phyloP scores from a whole-genome alignment of 2,113 vertebrate species.

The Ceyx margarethae region DNA sequence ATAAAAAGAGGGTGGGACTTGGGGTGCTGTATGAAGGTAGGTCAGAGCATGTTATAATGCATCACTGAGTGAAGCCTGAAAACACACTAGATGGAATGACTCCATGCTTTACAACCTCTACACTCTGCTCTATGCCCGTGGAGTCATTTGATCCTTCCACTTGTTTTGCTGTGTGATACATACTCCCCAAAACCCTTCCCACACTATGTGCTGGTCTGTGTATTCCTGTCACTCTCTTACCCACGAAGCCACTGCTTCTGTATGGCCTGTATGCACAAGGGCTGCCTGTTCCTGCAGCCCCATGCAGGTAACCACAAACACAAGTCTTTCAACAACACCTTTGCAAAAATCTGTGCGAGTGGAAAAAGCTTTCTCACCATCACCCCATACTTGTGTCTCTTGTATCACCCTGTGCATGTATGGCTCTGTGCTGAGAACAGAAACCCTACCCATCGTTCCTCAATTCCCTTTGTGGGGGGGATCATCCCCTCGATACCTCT shows the following conservation, averaged over 20 bases:
- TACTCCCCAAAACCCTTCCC: background rate
- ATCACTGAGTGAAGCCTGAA: background rate
- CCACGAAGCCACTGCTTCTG: rapidly evolving
- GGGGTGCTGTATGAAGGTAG: background rate
- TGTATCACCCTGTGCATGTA: rapidly evolving
- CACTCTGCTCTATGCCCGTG: too few relatives aligned
- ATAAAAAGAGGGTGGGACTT: background rate
- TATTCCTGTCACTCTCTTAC: background rate
- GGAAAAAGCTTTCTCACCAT: background rate
- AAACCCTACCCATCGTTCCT: background rate
- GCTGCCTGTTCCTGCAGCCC: background rate
- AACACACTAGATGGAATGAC: background rate
- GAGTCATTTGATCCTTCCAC: too few relatives aligned
- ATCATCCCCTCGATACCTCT: rapidly evolving
- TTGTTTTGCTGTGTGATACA: background rate
- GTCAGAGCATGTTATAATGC: background rate
- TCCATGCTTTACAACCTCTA: background rate
- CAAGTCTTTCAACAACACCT: background rate
- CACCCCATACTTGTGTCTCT: background rate
- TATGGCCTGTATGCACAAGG: rapidly evolving
- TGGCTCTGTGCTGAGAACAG: too few relatives aligned
- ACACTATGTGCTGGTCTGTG: rapidly evolving
- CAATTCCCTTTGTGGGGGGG: rapidly evolving
- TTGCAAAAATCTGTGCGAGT: rapidly evolving
- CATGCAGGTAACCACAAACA: background rate